Conservation (phyloP, 2,797 vertebrate species). For the Nyctibius grandis region DNA sequence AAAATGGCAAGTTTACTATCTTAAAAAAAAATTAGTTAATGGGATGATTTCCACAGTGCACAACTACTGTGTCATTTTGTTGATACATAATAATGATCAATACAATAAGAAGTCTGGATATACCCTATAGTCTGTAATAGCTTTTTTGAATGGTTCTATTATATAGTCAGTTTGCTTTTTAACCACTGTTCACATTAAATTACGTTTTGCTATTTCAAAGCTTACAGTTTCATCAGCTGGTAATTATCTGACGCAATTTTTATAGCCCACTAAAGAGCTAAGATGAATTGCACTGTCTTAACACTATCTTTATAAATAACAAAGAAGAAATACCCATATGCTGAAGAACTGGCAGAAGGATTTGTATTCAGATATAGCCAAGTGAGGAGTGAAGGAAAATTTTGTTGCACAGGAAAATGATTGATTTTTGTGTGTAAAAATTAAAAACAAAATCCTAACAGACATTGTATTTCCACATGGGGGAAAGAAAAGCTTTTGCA, state of each 20-base stretch:
- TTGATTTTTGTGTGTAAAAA: not conserved
- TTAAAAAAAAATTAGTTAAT: not conserved
- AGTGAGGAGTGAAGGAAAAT: not conserved
- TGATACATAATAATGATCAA: conserved; percentile 44
- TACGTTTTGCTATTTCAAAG: conserved; percentile 44
- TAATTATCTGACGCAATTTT: conserved; percentile 55
- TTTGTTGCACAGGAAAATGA: not conserved
- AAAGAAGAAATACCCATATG: conserved; percentile 8
- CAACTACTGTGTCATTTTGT: conserved; percentile 10
- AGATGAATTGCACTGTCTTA: conserved; percentile 35
- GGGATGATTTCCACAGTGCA: not conserved
- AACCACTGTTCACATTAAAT: conserved; percentile 50
- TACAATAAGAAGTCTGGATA: conserved; percentile 10
- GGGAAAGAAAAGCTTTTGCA: not conserved
- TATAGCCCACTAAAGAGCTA: conserved; percentile 35
- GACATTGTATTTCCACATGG: not conserved
- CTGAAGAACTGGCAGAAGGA: not conserved
- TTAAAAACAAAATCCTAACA: not conserved
- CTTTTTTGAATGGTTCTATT: conserved; percentile 32
- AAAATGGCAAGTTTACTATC: not conserved
- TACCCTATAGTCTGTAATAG: conserved; percentile 25
- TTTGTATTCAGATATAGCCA: not conserved
- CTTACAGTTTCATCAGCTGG: conserved; percentile 52
- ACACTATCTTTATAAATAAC: conserved; percentile 40
- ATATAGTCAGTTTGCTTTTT: conserved; percentile 45